Base-by-base conservation (phyloP, 2,113 vertebrate genomes). In the Podiceps cristatus region DNA sequence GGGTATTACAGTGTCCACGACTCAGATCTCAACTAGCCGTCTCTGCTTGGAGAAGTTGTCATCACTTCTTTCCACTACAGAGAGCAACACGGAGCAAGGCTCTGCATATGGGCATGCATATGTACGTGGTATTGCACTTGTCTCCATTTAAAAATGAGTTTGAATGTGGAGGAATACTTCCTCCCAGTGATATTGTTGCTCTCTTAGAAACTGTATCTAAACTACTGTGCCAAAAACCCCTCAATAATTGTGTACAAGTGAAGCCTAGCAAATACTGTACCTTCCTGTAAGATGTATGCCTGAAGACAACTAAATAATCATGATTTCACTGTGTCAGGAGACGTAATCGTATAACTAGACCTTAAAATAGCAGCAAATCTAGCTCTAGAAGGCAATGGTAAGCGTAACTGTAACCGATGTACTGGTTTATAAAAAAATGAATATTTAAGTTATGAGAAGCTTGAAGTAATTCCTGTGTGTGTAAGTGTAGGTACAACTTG, bases 1-100 rank as follows among this genome's bases (percentile, higher is more conserved):
- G 67, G 84, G 84, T 80, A 55, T 88, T 66, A 33, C 24, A 86
- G 78, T 62, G 85, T 66, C 85, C 91, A 63, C 45, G 66, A 97
- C 95, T 95, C 72, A 80, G 81, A 92, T 97, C 85, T 94, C 22
- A 14, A 69, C 93, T 86, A 88, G 69, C 14, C 52, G 77, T 64
- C 75, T 97, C 93, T 97, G 88, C 94, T 92, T 97, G 76, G 96
- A 93, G 93, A 98, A 96, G 77, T 90, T 85, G 80, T 95, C 94
- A 91, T 93, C 37, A 0, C 47, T 86, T 86, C 76, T 86, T 96
- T 92, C 88, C 56, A 47, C 64, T 82, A 24, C 67, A 90, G 64
- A 88, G 71, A 94, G 42, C 60, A 93, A 94, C 67, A 88, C 25
- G 10, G 64, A 92, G 66, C 80, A 92, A 82, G 42, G 14, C 27